These are phyloP conservation scores for Chymomyza caudatula DNA, from an alignment of 2,888 invertebrate species.

Conservation along the genomic window DNA sequence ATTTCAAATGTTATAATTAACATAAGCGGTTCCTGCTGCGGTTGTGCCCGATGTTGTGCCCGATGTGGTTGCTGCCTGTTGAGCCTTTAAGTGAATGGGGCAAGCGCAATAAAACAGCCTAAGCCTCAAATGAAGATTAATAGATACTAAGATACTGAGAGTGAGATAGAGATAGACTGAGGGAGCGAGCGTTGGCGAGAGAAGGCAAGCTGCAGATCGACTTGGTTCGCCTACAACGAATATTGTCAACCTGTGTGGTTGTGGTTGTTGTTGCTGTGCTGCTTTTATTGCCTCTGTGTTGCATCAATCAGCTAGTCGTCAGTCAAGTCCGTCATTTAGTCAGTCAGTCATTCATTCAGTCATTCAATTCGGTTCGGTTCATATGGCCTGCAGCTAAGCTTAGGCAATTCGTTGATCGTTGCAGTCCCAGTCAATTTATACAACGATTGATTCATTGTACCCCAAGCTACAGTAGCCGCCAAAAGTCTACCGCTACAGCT, in stretches of 20 bases:
- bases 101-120: no score
- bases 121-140: no score
- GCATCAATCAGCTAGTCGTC: background rate
- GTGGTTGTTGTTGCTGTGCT: background rate
- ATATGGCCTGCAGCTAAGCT: background rate
- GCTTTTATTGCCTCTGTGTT: background rate
- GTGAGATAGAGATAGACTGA: no score
- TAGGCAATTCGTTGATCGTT: background rate
- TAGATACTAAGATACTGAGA: no score
- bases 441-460: slow-evolving; percentile 22
- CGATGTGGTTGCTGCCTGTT: slow-evolving; percentile 1
- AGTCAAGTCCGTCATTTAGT: background rate
- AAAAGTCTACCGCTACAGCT: background rate
- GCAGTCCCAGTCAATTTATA: background rate
- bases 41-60: slow-evolving; percentile 1
- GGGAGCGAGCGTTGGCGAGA: slow-evolving; percentile 14
- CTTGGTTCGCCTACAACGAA: no score
- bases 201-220: background rate
- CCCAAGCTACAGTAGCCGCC: background rate
- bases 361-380: background rate
- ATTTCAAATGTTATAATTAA: slow-evolving; percentile 57
- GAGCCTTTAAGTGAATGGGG: no score
- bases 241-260: background rate
- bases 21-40: slow-evolving; percentile 27
- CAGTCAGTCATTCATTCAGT: background rate